A percentile compares a stretch with the other conserved stretches of the same genome.
These are phyloP conservation scores for Napeogenes sylphis DNA, from an alignment of 2,888 invertebrate genomes.

Conservation along the genomic window DNA sequence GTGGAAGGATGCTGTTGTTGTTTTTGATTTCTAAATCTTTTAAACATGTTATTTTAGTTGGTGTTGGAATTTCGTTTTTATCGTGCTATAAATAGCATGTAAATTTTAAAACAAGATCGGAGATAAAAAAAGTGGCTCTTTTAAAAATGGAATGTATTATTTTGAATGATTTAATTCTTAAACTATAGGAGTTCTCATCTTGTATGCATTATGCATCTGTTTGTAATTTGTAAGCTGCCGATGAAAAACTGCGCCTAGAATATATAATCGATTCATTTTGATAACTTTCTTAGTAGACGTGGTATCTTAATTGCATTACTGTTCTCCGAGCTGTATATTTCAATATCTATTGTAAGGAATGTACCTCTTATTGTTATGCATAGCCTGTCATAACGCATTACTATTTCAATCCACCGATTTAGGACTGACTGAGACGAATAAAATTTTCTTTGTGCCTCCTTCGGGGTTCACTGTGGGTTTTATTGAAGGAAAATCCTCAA, in stretches of 20 bases:
- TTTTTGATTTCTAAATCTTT: background rate
- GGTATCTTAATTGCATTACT: background rate
- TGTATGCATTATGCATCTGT: too few relatives aligned
- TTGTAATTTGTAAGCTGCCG: too few relatives aligned
- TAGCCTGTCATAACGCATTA: constrained; percentile 16
- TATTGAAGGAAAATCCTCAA: constrained; percentile 37
- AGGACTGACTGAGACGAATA: constrained; percentile 27
- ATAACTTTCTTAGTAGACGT: background rate
- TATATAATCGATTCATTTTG: too few relatives aligned
- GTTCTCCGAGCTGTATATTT: background rate
- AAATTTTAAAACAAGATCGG: background rate
- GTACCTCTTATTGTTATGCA: constrained; percentile 7
- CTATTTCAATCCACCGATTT: constrained; percentile 32
- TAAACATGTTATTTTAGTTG: background rate
- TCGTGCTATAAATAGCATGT: background rate
- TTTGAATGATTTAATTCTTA: background rate
- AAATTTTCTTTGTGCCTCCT: constrained; percentile 31
- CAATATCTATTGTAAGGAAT: background rate
- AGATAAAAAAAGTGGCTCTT: too few relatives aligned
- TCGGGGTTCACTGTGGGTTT: constrained; percentile 34
- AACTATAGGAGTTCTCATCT: too few relatives aligned
- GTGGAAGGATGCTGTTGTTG: background rate
- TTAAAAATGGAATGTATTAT: background rate
- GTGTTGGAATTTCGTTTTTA: background rate
- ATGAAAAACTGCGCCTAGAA: too few relatives aligned